Evolutionary conservation across 1,140 invertebrate genomes (phyloP).

Genomic region (Heliconius melpomene): DNA sequence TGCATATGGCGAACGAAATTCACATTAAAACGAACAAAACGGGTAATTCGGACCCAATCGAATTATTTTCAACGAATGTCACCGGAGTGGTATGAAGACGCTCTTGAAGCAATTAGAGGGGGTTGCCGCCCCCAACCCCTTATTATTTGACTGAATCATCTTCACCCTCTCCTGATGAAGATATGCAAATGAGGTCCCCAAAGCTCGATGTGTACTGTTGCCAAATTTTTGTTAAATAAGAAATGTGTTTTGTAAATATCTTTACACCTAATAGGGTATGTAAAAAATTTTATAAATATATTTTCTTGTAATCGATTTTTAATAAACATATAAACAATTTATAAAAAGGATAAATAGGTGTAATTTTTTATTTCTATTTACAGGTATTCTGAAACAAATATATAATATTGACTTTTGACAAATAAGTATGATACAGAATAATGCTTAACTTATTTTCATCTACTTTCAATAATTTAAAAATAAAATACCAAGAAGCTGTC

Average conservation of each 20-base stretch:
- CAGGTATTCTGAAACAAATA: no score
- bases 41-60: constrained; percentile 62
- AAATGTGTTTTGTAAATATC: neutral
- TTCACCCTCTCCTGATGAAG: constrained; percentile 74
- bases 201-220: neutral
- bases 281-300: no score
- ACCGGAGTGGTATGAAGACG: constrained; percentile 70
- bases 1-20: constrained; percentile 49
- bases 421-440: no score
- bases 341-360: no score
- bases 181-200: constrained; percentile 64
- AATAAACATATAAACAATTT: neutral
- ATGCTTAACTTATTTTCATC: no score
- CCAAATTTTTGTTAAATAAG: neutral
- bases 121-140: constrained; percentile 37
- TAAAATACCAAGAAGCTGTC: no score
- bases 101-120: constrained; percentile 70
- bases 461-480: no score
- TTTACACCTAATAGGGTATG: neutral
- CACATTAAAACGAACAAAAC: constrained; percentile 56
- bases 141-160: constrained; percentile 69
- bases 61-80: constrained; percentile 69
- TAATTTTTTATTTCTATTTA: no score
- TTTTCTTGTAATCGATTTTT: neutral
- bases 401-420: no score